Evolutionary conservation across 2,888 invertebrate genomes (phyloP).

Genomic region (Uloborus plumipes): DNA sequence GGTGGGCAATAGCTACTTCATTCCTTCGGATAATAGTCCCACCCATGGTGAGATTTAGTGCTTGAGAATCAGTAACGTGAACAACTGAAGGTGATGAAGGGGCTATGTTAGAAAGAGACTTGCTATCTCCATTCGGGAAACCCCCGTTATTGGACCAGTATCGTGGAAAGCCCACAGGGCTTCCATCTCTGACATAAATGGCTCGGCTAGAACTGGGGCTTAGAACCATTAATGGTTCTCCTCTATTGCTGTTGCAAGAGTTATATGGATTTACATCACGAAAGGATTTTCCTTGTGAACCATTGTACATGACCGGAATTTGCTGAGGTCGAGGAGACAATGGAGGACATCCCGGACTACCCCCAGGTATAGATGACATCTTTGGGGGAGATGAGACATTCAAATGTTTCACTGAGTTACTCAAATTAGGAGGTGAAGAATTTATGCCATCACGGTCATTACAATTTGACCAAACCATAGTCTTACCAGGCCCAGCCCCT

Average conservation of each 20-base stretch:
- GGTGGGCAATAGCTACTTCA: constrained; percentile 7
- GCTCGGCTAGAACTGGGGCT: constrained; percentile 35
- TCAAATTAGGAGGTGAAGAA: constrained; percentile 26
- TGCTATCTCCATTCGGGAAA: constrained; percentile 27
- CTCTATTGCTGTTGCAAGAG: constrained; percentile 24
- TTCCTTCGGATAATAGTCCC: constrained; percentile 10
- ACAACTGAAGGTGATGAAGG: constrained; percentile 24
- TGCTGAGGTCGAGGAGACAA: not conserved
- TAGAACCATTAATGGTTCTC: constrained; percentile 30
- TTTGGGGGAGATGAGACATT: constrained; percentile 37
- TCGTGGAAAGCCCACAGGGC: constrained; percentile 40
- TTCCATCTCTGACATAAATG: constrained; percentile 30
- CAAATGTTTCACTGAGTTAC: constrained; percentile 32
- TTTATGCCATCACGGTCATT: constrained; percentile 44
- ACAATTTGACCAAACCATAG: constrained; percentile 53
- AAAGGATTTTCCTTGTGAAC: constrained; percentile 6
- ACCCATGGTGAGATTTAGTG: constrained; percentile 55
- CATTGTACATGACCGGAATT: not conserved
- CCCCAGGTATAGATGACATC: constrained; percentile 30
- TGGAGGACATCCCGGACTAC: constrained; percentile 1
- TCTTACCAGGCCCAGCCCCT: constrained; percentile 51
- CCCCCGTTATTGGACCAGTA: constrained; percentile 34
- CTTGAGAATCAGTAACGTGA: constrained; percentile 58
- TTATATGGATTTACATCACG: constrained; percentile 22
- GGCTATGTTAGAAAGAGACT: constrained; percentile 12